Conservation (phyloP, 2,113 vertebrate genomes). For the Podiceps cristatus region DNA sequence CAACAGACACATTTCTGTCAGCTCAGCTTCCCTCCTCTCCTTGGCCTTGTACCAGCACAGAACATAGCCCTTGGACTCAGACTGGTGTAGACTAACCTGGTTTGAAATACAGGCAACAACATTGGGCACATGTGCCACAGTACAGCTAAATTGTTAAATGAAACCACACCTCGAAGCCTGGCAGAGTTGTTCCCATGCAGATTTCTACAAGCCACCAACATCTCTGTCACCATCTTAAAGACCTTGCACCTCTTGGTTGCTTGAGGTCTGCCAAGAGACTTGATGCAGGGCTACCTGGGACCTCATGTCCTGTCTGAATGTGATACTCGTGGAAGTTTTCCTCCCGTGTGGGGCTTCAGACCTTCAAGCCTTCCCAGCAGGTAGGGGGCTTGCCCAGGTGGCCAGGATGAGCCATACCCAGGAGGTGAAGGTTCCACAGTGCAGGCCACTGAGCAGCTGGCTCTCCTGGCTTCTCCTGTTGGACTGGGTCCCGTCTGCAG, state of each 20-base stretch:
- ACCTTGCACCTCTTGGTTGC: neutral
- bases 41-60: neutral
- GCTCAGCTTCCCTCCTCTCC: neutral
- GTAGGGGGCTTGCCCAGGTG: neutral
- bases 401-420: neutral
- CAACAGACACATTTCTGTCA: neutral
- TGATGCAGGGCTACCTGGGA: neutral
- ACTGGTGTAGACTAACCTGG: neutral
- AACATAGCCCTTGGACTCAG: neutral
- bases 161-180: neutral
- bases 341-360: neutral
- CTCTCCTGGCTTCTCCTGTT: neutral
- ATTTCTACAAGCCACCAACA: neutral
- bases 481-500: neutral
- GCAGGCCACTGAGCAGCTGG: rapidly evolving
- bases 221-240: neutral
- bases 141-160: neutral
- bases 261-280: neutral
- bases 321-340: neutral
- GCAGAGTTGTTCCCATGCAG: neutral
- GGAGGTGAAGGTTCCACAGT: neutral
- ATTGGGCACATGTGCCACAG: rapidly evolving
- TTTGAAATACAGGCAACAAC: neutral
- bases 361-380: neutral
- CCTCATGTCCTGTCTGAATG: neutral